phyloP scores from a whole-genome alignment of 2,888 invertebrate species.

The Stegophylla sp. region DNA sequence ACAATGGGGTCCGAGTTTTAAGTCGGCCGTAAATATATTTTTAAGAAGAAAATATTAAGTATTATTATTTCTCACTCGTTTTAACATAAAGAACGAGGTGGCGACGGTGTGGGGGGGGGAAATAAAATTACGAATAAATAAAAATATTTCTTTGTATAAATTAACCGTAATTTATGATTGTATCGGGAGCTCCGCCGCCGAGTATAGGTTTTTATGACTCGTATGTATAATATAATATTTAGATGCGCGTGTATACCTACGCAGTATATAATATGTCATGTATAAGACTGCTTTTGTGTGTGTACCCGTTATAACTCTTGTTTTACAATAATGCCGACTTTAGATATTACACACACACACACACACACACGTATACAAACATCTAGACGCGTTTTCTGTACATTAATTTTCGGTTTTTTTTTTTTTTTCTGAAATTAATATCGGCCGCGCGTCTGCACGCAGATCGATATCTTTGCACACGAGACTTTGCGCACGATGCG shows the following conservation, averaged over 20 bases:
- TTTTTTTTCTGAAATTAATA: conserved; percentile 53
- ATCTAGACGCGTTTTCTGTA: conserved; percentile 26
- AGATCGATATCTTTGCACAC: conserved; percentile 53
- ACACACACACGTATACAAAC: neutral
- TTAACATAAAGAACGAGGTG: conserved; percentile 28
- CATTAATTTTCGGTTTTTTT: conserved; percentile 34
- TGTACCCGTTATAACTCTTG: conserved; percentile 27
- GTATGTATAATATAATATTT: conserved; percentile 6
- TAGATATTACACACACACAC: conserved; percentile 26
- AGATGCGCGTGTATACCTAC: neutral
- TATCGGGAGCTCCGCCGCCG: conserved; percentile 44
- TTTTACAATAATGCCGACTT: conserved; percentile 50
- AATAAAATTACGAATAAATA: conserved; percentile 41
- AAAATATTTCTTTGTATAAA: conserved; percentile 56
- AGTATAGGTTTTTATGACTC: conserved; percentile 54
- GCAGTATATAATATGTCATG: conserved; percentile 2
- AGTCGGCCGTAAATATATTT: conserved; percentile 49
- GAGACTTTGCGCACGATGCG: conserved; percentile 20
- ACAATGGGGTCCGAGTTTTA: conserved; percentile 53
- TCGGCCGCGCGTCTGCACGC: conserved; percentile 35
- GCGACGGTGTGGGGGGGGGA: neutral
- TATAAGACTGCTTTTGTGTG: conserved; percentile 9
- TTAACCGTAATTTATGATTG: conserved; percentile 59
- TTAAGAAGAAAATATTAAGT: conserved; percentile 30
- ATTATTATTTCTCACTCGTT: conserved; percentile 45